Base-by-base conservation (phyloP, 2,888 invertebrate genomes). In the Tineola bisselliella region DNA sequence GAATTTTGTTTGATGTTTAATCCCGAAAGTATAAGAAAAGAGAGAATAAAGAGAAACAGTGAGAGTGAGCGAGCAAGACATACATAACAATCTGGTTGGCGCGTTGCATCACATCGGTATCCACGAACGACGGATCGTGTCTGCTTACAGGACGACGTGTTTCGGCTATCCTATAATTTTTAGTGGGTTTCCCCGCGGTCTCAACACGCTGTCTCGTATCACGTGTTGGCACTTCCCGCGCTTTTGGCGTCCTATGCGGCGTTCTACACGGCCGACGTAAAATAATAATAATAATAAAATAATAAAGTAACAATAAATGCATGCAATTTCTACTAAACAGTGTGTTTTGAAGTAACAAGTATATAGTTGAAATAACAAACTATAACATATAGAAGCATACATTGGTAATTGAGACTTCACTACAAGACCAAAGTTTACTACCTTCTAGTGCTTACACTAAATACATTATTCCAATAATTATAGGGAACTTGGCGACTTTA, bases 51-150 rank as follows among this genome's bases (percentile, higher is more conserved):
- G 66, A 66, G 65, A 61, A 5, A 56, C 25, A 67, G 74, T 70
- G 74, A 70, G 69, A 69, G 71, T 71, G 65, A 73, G 73, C 74
- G 67, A 30, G 58, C 61, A 56, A 59, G 59, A 70, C 72, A 89
- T 94, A 94, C 94, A 93, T 93, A 81, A 94, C 93, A 81, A 94
- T 94, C 84, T 93, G 93, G 89, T 92, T 93, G 80, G 94, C 94
- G 80, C 92, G 91, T 87, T 93, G 93, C 90, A 94, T 91, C 72
- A 93, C 94, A 79, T 92, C 91, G 70, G 92, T 91, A 83, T 93
- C 93, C 80, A 92, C 92, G 75, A 92, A 90, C 63, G 76, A 87
- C 88, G 80, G 88, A 81, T 80, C 90, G 89, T 70, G 89, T 82
- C 75, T 90, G 90, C 69, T 90, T 83, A 66, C 88, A 81, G 65